Conservation (phyloP, 2,797 vertebrate genomes). For the Clangula hyemalis region DNA sequence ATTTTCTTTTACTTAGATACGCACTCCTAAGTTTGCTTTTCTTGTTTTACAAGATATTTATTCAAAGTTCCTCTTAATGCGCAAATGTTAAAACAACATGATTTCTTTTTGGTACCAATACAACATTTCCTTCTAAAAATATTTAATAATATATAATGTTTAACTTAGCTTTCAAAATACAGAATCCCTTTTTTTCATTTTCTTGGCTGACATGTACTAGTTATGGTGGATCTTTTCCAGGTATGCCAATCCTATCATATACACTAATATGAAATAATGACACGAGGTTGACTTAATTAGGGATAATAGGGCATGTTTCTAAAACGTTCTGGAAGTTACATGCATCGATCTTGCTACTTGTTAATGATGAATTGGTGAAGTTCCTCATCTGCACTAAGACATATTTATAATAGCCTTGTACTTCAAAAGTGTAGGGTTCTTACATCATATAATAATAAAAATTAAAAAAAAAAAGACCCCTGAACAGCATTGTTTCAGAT, state of each 20-base stretch:
- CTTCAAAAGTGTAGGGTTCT: neutral
- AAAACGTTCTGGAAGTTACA: constrained; percentile 24
- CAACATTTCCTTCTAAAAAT: neutral
- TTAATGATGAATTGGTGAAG: constrained; percentile 59
- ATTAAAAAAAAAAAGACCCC: neutral
- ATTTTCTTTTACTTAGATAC: neutral
- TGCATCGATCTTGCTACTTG: constrained; percentile 37
- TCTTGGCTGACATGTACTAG: neutral
- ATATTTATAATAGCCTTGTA: neutral
- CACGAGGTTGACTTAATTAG: constrained; percentile 64
- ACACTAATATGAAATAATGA: constrained; percentile 66
- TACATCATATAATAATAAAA: neutral
- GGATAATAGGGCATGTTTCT: constrained; percentile 59
- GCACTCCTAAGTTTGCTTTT: neutral
- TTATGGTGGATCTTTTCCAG: constrained; percentile 37
- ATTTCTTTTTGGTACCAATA: neutral
- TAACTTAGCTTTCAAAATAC: neutral
- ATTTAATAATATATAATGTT: neutral
- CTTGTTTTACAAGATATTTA: neutral
- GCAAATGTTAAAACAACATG: neutral
- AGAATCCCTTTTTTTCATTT: constrained; percentile 6
- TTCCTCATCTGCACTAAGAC: neutral
- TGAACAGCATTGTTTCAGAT: neutral
- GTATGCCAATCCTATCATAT: constrained; percentile 54
- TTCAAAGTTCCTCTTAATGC: neutral